Evolutionary conservation across 1,140 invertebrate species (phyloP).

Genomic region (Cotesia typhae): DNA sequence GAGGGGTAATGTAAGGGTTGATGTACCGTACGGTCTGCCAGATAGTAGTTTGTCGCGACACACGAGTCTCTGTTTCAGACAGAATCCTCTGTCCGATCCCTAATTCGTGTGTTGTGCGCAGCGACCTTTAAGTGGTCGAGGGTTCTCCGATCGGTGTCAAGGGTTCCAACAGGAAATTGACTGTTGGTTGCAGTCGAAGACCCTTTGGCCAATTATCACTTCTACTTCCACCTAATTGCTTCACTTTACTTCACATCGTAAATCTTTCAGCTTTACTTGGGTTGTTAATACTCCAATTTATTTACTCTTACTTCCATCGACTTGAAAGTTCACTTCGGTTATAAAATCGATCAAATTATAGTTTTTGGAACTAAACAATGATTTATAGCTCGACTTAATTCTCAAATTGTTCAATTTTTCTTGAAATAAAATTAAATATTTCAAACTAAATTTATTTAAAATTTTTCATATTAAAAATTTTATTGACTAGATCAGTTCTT

Average conservation of each 20-base stretch:
- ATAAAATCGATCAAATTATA: too few species aligned
- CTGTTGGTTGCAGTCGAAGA: not conserved
- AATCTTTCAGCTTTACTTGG: too few species aligned
- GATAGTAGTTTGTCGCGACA: constrained; percentile 13
- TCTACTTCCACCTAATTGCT: not conserved
- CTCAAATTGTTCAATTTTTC: not conserved
- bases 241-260: not conserved
- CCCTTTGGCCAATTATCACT: constrained; percentile 24
- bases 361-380: too few species aligned
- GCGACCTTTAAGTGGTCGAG: constrained; percentile 27
- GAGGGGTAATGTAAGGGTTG: not conserved
- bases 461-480: too few species aligned
- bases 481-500: too few species aligned
- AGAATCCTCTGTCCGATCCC: constrained; percentile 19
- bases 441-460: too few species aligned
- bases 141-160: constrained; percentile 2
- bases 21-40: not conserved
- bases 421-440: too few species aligned
- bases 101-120: not conserved
- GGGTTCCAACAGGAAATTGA: constrained; percentile 9
- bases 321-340: too few species aligned
- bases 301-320: too few species aligned
- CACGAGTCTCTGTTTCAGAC: constrained; percentile 17
- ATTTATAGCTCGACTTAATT: not conserved
- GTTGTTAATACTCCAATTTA: too few species aligned